Evolutionary conservation across 2,113 vertebrate species (phyloP).

Genomic region (Brachyhypopomus occidentalis): DNA sequence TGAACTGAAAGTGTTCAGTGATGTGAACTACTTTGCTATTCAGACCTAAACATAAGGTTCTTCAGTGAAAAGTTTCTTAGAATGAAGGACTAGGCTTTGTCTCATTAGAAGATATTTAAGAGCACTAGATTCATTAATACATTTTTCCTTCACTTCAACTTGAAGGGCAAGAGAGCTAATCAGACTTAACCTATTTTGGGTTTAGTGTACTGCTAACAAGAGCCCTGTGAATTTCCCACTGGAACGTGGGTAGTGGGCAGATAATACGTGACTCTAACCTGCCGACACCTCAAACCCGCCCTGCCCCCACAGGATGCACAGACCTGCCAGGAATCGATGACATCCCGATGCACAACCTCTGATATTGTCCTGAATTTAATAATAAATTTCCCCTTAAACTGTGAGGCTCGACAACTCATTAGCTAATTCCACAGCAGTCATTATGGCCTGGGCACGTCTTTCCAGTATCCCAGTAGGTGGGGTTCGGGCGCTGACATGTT

Average conservation of each 20-base stretch:
- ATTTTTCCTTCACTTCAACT: no score
- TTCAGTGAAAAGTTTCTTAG: no score
- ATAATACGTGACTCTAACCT: slow-evolving; percentile 50
- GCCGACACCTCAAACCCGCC: slow-evolving; percentile 47
- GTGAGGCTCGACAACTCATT: slow-evolving; percentile 40
- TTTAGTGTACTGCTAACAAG: not conserved
- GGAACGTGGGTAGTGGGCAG: not conserved
- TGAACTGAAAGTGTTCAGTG: no score
- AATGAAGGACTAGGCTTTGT: no score
- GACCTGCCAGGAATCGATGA: slow-evolving; percentile 59
- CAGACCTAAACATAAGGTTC: no score
- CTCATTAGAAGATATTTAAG: no score
- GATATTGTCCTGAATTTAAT: slow-evolving; percentile 58
- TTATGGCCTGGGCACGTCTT: slow-evolving; percentile 15
- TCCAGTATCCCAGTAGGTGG: slow-evolving; percentile 7
- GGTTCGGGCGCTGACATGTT: not conserved
- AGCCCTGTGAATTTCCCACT: not conserved
- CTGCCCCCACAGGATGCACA: slow-evolving; percentile 24
- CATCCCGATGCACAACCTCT: slow-evolving; percentile 53
- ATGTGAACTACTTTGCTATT: no score
- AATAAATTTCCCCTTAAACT: slow-evolving; percentile 67
- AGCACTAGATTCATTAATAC: no score
- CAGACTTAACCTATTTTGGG: no score
- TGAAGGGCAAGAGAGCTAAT: no score
- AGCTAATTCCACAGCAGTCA: slow-evolving; percentile 2